These are phyloP conservation scores for Autographa gamma DNA, from an alignment of 2,888 invertebrate genomes.

Conservation along the genomic window DNA sequence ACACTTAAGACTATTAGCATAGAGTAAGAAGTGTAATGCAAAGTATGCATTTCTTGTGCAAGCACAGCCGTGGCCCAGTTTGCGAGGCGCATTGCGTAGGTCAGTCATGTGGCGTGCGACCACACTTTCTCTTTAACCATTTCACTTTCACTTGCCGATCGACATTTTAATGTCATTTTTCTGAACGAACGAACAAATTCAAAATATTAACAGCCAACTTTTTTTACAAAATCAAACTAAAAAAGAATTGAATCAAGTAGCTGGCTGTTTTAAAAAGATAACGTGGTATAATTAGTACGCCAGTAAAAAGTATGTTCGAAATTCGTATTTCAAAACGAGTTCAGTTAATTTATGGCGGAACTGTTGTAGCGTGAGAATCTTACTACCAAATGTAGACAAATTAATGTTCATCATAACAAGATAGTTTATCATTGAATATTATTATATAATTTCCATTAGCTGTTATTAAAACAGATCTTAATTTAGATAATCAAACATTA, in stretches of 20 bases:
- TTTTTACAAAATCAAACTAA: slow-evolving; percentile 10
- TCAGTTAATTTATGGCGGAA: slow-evolving; percentile 5
- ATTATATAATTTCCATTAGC: background rate
- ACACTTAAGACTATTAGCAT: slow-evolving; percentile 55
- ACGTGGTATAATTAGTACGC: slow-evolving; percentile 16
- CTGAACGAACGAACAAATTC: slow-evolving; percentile 24
- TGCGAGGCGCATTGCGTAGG: slow-evolving; percentile 81
- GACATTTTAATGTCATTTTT: slow-evolving; percentile 48
- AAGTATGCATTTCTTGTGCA: slow-evolving; percentile 72
- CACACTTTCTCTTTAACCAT: slow-evolving; percentile 79
- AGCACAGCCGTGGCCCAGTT: slow-evolving; percentile 78
- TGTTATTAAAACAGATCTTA: slow-evolving; percentile 1
- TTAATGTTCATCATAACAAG: slow-evolving; percentile 6
- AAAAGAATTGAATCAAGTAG: slow-evolving; percentile 11
- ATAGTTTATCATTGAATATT: background rate
- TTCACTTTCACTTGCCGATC: slow-evolving; percentile 78
- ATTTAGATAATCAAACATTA: background rate
- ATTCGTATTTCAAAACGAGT: slow-evolving; percentile 2
- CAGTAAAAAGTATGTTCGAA: background rate
- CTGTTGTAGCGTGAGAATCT: slow-evolving; percentile 6
- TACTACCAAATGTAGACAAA: background rate
- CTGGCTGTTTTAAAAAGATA: slow-evolving; percentile 15
- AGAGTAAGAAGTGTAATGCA: slow-evolving; percentile 62
- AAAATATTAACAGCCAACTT: slow-evolving; percentile 21
- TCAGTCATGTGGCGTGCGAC: slow-evolving; percentile 76